Evolutionary conservation across 2,888 invertebrate species (phyloP).

Genomic region (Drosophila infuscata): DNA sequence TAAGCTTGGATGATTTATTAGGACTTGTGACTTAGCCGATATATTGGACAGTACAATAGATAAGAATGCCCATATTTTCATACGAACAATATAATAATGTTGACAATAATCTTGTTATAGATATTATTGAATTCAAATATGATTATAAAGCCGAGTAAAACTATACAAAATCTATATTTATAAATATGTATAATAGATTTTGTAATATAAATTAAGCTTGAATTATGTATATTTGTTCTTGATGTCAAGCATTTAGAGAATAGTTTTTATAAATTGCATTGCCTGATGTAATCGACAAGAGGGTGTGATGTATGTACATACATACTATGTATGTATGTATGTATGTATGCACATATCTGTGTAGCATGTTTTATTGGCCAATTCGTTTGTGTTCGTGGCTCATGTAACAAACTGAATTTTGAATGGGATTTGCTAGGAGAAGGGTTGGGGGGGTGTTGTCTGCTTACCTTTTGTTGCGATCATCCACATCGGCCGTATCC

Average conservation of each 20-base stretch:
- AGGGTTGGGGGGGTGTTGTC: neutral
- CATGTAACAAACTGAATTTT: neutral
- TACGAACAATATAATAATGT: neutral
- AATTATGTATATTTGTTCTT: neutral
- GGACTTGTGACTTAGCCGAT: neutral
- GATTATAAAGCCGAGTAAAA: no score
- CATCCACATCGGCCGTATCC: slow-evolving; percentile 90
- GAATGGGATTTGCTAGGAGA: neutral
- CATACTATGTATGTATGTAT: neutral
- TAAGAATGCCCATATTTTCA: neutral
- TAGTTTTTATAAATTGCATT: neutral
- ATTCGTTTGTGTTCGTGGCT: slow-evolving; percentile 18
- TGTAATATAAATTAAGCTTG: neutral
- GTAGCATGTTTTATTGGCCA: neutral
- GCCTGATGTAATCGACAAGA: slow-evolving; percentile 8
- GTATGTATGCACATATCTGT: neutral
- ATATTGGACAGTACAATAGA: neutral
- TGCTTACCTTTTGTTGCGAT: slow-evolving; percentile 90
- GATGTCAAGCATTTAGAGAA: neutral
- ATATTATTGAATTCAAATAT: no score
- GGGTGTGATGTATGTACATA: no score
- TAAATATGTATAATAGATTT: neutral
- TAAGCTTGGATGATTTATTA: neutral
- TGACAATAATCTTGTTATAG: neutral
- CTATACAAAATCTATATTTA: no score